Base-by-base conservation (phyloP, 2,888 invertebrate genomes). In the Diarsia dahlii region DNA sequence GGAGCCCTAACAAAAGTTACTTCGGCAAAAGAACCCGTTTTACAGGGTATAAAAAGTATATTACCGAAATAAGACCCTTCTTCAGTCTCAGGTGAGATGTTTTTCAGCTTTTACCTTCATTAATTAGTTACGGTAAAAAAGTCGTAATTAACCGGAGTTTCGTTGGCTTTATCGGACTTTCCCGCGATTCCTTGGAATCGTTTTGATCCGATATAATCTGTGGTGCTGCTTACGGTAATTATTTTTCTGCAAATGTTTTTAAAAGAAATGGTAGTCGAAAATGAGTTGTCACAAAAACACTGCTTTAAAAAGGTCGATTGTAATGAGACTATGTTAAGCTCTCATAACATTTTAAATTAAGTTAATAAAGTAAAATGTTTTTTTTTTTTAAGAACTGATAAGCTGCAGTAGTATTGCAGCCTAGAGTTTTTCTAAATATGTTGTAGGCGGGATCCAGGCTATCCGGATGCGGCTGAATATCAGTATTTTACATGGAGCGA, bases 121-220 rank as follows among this genome's bases (percentile, higher is more conserved):
- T 85, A 87, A 86, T 86, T 82, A 73, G 48, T 67, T 58, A 60
- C 23, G 28, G 64, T 71, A 78, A 82, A 82, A 82, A 80, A 76
- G 64, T 58, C 60, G 67, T 79, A 69, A 79, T 81, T 76, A 78
- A 78, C n/a, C 54, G 18, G 39, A 52, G 46, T 74, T 82, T 13
- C 28, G 20, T 70, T 64, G 58, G 34, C 52, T 73, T 68, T 54
- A 68, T 67, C 62, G 34, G 15, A 56, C 8, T 73, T 82, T 85
- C 62, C 63, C 20, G 63, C 9, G 48, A 70, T 75, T 78, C 65
- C 28, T 62, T 18, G 13, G 48, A 56, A 66, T 66, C 34, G 9
- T 46, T 54, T 52, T 45, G 46, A 28, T 80, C 39, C 28, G 15
- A 50, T 63, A 46, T 45, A 52, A 54, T 52, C 13, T 39, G 13